A percentile compares a stretch with the other conserved stretches of the same genome.
These are phyloP conservation scores for Lepidocyrtoides sp. DNA, from an alignment of 2,888 invertebrate genomes.

Conservation along the genomic window DNA sequence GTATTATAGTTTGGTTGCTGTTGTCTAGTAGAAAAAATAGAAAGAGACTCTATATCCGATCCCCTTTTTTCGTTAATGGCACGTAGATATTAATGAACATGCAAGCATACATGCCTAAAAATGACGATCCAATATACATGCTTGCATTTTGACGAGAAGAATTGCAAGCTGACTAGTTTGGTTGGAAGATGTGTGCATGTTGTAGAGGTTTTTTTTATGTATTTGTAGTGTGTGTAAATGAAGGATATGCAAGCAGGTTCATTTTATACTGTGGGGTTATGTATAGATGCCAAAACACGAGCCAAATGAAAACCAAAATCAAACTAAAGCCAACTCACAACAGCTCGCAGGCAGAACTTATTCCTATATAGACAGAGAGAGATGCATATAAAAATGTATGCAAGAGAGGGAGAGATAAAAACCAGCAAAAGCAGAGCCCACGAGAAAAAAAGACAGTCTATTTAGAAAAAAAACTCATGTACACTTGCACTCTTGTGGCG, in stretches of 20 bases:
- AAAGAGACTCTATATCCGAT: conserved; percentile 44
- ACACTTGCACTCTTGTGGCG: neutral
- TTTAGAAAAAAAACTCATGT: neutral
- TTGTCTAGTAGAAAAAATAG: conserved; percentile 43
- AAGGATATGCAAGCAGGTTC: neutral
- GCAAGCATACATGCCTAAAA: neutral
- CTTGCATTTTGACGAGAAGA: too few species aligned
- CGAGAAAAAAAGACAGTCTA: neutral
- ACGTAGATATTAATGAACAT: neutral
- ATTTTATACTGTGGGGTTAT: neutral
- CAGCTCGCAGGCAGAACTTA: neutral
- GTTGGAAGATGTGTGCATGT: neutral
- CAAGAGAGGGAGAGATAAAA: too few species aligned
- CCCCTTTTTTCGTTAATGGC: conserved; percentile 48
- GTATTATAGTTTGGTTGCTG: conserved; percentile 7
- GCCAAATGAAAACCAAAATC: conserved; percentile 73
- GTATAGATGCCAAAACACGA: conserved; percentile 59
- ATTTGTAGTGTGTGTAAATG: conserved; percentile 6
- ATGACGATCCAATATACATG: neutral
- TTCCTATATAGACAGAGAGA: neutral
- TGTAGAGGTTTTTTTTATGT: neutral
- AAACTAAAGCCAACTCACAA: conserved; percentile 57
- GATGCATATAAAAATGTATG: neutral
- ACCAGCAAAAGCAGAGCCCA: neutral
- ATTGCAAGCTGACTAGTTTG: neutral